Base-by-base conservation (phyloP, 2,888 invertebrate species). In the Polydrusus tereticollis region DNA sequence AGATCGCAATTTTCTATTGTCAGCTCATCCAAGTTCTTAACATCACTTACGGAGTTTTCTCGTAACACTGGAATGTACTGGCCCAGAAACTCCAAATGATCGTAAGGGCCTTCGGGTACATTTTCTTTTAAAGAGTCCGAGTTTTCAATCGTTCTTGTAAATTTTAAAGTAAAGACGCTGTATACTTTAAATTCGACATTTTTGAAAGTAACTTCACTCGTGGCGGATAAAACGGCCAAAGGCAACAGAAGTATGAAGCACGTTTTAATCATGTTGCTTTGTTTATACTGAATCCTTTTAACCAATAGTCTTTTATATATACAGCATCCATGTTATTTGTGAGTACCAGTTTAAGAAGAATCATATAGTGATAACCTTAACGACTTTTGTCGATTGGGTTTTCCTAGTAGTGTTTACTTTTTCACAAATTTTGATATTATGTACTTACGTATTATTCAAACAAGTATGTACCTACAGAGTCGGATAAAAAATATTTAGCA, bases 111-210 rank as follows among this genome's bases (percentile, higher is more conserved):
- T n/a, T 74, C 16, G 5, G 82, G 81, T 10, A 82, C 45, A 57
- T 75, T 70, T 33, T 78, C 79, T 64, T 79, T 79, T 5, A 82
- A 65, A 41, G 59, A 77, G 45, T 78, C 77, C 0, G 80, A 77
- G 0, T 69, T 73, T 4, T 55, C 6, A 16, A 82, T 80, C 1
- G 68, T 76, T 57, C 72, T 77, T 18, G 79, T 77, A 65, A 80
- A 80, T 72, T 80, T 81, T 50, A 78, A 74, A 0, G 76, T 77
- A 55, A 72, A 80, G 16, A 80, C 69, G 67, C 76, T 78, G 33
- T 77, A 80, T 12, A 78, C 79, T 16, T 73, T 68, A 57, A 81
- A 74, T 2, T 77, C 77, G 2, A 81, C 81, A 77, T 81, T 77
- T 70, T 78, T 76, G 38, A 81, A 81, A n/a, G 80, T 78, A 12